Conservation (phyloP, 2,888 invertebrate species). For the Seira musarum region DNA sequence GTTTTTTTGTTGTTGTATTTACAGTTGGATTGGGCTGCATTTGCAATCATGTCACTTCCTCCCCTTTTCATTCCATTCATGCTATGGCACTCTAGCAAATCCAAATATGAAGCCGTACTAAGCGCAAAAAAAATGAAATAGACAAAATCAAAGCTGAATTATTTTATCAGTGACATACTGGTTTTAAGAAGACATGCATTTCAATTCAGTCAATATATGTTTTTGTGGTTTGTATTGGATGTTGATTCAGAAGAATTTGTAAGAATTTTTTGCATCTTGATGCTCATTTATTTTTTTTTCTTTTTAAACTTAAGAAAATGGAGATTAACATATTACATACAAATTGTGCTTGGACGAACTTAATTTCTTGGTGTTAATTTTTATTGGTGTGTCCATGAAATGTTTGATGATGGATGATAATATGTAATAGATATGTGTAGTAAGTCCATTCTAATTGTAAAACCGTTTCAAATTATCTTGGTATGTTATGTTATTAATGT, state of each 20-base stretch:
- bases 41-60: conserved; percentile 96
- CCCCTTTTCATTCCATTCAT: conserved; percentile 94
- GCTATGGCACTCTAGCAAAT: conserved; percentile 95
- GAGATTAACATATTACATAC: background rate
- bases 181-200: conserved; percentile 5
- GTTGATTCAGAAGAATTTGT: background rate
- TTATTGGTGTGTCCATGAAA: too few species aligned
- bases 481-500: background rate
- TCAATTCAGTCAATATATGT: background rate
- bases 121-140: conserved; percentile 68
- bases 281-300: conserved; percentile 17
- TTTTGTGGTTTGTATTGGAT: conserved; percentile 5
- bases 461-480: background rate
- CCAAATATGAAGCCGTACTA: conserved; percentile 83
- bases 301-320: background rate
- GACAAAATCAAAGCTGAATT: conserved; percentile 2
- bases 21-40: conserved; percentile 93
- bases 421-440: too few species aligned
- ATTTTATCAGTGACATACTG: background rate
- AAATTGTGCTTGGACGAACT: background rate
- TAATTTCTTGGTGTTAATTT: background rate
- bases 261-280: conserved; percentile 1
- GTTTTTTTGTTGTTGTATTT: conserved; percentile 58
- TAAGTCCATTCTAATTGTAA: too few species aligned
- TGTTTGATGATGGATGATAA: background rate